Evolutionary conservation across 2,797 vertebrate species (phyloP), one percentile per base, ranked within the genome.

Genomic region (Propithecus perrieri): DNA sequence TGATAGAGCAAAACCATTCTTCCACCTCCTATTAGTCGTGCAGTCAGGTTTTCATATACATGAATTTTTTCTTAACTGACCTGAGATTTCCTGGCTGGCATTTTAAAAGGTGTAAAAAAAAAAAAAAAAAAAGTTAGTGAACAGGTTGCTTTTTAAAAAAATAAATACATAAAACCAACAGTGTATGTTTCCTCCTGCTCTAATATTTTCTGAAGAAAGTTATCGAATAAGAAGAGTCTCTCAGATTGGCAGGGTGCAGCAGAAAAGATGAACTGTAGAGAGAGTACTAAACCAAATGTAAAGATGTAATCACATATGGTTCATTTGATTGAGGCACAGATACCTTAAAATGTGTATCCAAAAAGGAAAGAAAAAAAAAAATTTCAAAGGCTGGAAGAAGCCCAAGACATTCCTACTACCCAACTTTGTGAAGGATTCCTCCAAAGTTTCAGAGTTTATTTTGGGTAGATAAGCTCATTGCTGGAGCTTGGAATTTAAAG

Each of bases 1-100:
- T 99, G 99, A 99, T 99, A 99, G 99, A 99, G 99, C 99, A 99
- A 99, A 99, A 99, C 99, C 99, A 99, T 99, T 99, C 99, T 99
- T 99, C 99, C 99, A 99, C 99, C 99, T 99, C 99, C 98, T 99
- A 99, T 99, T 99, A 99, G 99, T 98, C 98, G 98, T 99, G 99
- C 99, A 99, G 99, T 99, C 99, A 98, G 98, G 99, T 99, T 99
- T 99, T 98, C 99, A 98, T 98, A 96, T 98, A 98, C 98, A 98
- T 98, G 98, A 98, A 98, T 98, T 98, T 98, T 98, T 98, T 98
- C 98, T 99, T 98, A 98, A 98, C 98, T 98, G 98, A 98, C 98
- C 98, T 98, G 98, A 95, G 97, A 98, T 97, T 97, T 97, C 98
- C 98, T 96, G 89, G 94, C 96, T 98, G 91, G 86, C 33, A 98